Base-by-base conservation (phyloP, 2,888 invertebrate genomes). In the Epinotia bilunana region DNA sequence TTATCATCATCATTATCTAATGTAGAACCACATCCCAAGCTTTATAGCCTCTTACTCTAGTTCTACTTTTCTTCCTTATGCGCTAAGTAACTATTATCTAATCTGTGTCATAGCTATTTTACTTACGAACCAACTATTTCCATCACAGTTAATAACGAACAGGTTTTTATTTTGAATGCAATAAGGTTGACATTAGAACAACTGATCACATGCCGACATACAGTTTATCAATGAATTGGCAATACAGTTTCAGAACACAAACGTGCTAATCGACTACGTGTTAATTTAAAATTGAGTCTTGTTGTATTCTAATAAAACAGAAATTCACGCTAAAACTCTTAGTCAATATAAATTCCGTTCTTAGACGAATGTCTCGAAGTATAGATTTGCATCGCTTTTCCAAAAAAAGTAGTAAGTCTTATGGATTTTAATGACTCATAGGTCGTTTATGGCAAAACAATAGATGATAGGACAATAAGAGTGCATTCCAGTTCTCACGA, bases 31-130 rank as follows among this genome's bases (percentile, higher is more conserved):
- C 1, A 7, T 53, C n/a, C 7, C 6, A 46, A 6, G 53, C 6
- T 7, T n/a, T 53, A 16, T n/a, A 4, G 4, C 6, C 6, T 53
- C 53, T n/a, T 53, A 53, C 6, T 6, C 53, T 53, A 53, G n/a
- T 53, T 53, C 49, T 53, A 53, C 53, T 53, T n/a, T 53, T 53
- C 53, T 53, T 53, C 53, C 53, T 53, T n/a, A 7, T 53, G n/a
- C 53, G 6, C 49, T 49, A 53, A 53, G n/a, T 53, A n/a, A 53
- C 53, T n/a, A 53, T 53, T 53, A 53, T 53, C 53, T 53, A 53
- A 53, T 53, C 53, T n/a, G 53, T 53, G 53, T 53, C 53, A 53
- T 53, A 53, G 53, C 53, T 53, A n/a, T 53, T 53, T 53, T 53
- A 53, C 53, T n/a, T 53, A 49, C 0, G n/a, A 53, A 53, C 53